These are phyloP conservation scores for Nymphalis io DNA, from an alignment of 1,140 invertebrate species.

Conservation along the genomic window DNA sequence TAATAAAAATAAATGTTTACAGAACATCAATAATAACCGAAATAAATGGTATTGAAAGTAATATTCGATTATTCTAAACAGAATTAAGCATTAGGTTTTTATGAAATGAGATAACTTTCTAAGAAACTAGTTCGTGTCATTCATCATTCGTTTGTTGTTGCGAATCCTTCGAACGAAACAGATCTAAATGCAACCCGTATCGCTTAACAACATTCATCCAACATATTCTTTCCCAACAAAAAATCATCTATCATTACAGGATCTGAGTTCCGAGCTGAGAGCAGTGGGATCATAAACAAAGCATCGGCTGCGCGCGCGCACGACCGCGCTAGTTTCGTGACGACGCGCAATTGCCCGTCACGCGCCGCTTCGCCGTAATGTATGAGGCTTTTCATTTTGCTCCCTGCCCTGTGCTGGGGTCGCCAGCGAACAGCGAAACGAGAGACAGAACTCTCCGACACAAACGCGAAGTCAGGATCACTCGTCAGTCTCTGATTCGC, in stretches of 20 bases:
- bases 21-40: no score
- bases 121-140: no score
- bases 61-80: no score
- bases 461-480: not conserved
- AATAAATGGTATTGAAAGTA: no score
- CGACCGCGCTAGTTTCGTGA: constrained; percentile 12
- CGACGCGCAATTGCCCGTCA: constrained; percentile 33
- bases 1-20: no score
- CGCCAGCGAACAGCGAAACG: not conserved
- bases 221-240: constrained; percentile 10
- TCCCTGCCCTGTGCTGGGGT: constrained; percentile 23
- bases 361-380: constrained; percentile 20
- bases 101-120: no score
- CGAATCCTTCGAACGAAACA: no score
- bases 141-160: not conserved
- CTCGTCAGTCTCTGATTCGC: no score
- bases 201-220: constrained; percentile 5
- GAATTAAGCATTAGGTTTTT: no score
- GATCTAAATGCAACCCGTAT: not conserved
- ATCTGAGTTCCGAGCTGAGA: not conserved
- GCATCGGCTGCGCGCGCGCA: constrained; percentile 13
- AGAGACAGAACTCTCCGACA: not conserved
- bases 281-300: constrained; percentile 10
- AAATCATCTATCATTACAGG: constrained; percentile 18
- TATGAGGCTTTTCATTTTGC: constrained; percentile 45